Base-by-base conservation (phyloP, 2,888 invertebrate species). In the Phaedon cochleariae region DNA sequence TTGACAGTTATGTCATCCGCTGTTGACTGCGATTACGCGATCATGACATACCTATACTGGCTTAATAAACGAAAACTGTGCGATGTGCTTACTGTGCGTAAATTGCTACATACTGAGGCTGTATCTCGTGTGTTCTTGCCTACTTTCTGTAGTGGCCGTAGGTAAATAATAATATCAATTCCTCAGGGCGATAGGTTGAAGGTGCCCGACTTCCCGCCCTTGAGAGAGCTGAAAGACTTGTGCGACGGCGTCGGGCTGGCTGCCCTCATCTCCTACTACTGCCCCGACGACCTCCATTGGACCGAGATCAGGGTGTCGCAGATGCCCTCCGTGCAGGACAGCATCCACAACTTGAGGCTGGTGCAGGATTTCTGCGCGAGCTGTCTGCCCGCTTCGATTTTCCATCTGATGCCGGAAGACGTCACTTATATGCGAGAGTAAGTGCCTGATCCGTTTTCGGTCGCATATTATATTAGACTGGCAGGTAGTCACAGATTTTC, bases 381-480 rank as follows among this genome's bases (percentile, higher is more conserved):
- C 79, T 90, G 92, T 83, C 88, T 97, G 83, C 95, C 96, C 77
- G 91, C 92, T 81, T 90, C 93, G 79, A 92, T 95, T 82, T 96
- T 96, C 87, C 96, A 96, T 84, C 92, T 97, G 89, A 90, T 92
- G 84, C 94, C 95, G n/a, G 97, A 97, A 84, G 97, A 98, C 84
- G 91, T 97, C 74, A 93, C 96, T 41, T 97, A 96, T 81, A 93
- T 96, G 90, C 89, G 95, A 83, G 94, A 95, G 92, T 82, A 93
- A 95, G 92, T 82, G 69, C 20, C 10, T 20, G 5, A 21, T 17
- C 37, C 7, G 10, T 51, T 51, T 17, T 20, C 29, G 18, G 4
- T 49, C n/a, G n/a, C 7, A 18, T 46, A 17, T 21, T 1, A 10
- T 45, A 18, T 34, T 34, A 7, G 10, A 4, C 10, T 34, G 34